phyloP scores from a whole-genome alignment of 2,888 invertebrate species.

The Luperina nickerlii region DNA sequence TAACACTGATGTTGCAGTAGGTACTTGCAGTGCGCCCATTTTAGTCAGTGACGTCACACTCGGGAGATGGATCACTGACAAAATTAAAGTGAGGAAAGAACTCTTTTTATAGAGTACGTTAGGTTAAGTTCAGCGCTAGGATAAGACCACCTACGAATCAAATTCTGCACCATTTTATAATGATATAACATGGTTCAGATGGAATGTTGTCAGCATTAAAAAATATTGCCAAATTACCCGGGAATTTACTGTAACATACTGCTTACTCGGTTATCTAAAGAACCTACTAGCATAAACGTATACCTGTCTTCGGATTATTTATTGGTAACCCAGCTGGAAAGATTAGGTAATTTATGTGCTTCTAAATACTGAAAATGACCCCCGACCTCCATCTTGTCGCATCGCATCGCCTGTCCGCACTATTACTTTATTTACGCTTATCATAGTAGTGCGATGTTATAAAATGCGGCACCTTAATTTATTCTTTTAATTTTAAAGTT shows the following conservation, averaged over 20 bases:
- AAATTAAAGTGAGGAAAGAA: not conserved
- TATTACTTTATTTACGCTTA: too few species aligned
- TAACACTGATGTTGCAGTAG: slow-evolving; percentile 20
- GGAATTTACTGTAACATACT: not conserved
- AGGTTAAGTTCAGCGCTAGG: not conserved
- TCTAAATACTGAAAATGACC: too few species aligned
- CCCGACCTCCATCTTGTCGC: too few species aligned
- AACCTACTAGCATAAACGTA: not conserved
- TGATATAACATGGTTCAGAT: not conserved
- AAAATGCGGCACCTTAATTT: not conserved
- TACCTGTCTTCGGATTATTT: not conserved
- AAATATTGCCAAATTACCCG: not conserved
- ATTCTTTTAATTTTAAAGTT: not conserved
- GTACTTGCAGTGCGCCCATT: slow-evolving; percentile 10
- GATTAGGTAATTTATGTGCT: not conserved
- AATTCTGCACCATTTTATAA: not conserved
- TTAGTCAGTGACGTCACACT: slow-evolving; percentile 1
- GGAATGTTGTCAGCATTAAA: not conserved
- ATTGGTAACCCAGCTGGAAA: not conserved
- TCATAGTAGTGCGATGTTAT: not conserved
- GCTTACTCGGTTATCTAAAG: not conserved
- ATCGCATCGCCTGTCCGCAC: too few species aligned
- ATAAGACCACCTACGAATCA: not conserved
- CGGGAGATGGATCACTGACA: not conserved
- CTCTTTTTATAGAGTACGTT: not conserved